A percentile compares a stretch with the other conserved stretches of the same genome.
phyloP scores from a whole-genome alignment of 2,888 invertebrate species.

The Lamproptera curius region DNA sequence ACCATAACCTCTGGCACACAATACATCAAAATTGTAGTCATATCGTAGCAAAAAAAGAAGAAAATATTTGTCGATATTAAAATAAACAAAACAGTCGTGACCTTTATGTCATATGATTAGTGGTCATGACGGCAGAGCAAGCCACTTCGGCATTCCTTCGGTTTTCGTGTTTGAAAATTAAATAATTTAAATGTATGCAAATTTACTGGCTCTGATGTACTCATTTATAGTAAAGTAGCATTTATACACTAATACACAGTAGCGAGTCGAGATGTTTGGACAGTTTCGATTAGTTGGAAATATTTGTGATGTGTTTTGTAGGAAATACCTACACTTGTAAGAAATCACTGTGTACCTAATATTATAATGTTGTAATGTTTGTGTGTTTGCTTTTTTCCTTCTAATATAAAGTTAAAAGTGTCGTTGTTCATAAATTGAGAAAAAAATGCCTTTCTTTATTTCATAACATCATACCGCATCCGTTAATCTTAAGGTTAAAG shows the following conservation, averaged over 20 bases:
- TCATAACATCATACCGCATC: too few species aligned
- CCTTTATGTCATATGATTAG: constrained; percentile 8
- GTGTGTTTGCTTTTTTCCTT: too few species aligned
- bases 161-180: constrained; percentile 4
- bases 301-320: background rate
- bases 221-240: constrained; percentile 12
- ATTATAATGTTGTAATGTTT: too few species aligned
- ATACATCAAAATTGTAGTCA: too few species aligned
- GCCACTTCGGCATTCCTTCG: background rate
- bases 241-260: constrained; percentile 13
- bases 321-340: background rate
- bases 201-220: constrained; percentile 5
- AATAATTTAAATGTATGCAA: constrained; percentile 11
- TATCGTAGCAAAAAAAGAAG: background rate
- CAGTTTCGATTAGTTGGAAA: constrained; percentile 2
- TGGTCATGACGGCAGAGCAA: background rate
- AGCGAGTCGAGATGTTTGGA: constrained; percentile 6
- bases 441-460: too few species aligned
- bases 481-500: too few species aligned
- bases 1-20: too few species aligned
- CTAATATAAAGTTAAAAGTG: too few species aligned
- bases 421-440: too few species aligned
- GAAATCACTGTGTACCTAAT: background rate
- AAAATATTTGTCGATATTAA: background rate
- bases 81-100: background rate